Percentiles rank a stretch among this genome's conserved stretches.
Evolutionary conservation across 2,797 vertebrate species (phyloP).

Genomic region (Crenichthys baileyi): DNA sequence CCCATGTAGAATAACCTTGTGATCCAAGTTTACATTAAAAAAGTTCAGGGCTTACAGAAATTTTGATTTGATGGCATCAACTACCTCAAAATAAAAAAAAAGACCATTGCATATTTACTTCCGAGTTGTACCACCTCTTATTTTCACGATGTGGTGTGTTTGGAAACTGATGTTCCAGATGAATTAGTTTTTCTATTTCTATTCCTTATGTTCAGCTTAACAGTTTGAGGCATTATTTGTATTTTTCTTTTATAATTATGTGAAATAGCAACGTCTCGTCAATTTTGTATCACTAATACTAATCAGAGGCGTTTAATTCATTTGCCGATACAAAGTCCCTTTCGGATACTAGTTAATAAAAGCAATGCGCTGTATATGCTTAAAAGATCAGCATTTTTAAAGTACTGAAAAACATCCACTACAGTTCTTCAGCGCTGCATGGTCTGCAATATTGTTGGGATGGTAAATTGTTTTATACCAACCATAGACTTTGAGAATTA

Average conservation of each 20-base stretch:
- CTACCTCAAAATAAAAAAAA: neutral
- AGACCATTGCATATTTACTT: slow-evolving; percentile 1
- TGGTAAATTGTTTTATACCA: neutral
- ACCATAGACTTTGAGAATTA: neutral
- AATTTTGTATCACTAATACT: neutral
- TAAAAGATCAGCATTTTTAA: neutral
- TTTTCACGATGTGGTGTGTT: neutral
- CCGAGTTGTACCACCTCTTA: neutral
- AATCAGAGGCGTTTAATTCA: neutral
- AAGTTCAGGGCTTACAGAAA: neutral
- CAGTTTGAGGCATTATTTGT: neutral
- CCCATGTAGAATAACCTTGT: neutral
- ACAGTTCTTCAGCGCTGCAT: neutral
- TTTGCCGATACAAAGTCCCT: neutral
- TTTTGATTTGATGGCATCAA: slow-evolving; percentile 11
- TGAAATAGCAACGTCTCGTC: neutral
- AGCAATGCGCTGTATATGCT: neutral
- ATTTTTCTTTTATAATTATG: neutral
- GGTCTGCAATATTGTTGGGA: neutral
- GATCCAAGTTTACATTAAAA: neutral
- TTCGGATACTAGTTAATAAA: neutral
- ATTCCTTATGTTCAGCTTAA: neutral
- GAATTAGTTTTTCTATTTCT: neutral
- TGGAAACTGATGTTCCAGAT: neutral
- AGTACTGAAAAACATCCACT: neutral